These are phyloP conservation scores for Xerus inauris DNA, from an alignment of 2,113 vertebrate genomes.

Conservation along the genomic window DNA sequence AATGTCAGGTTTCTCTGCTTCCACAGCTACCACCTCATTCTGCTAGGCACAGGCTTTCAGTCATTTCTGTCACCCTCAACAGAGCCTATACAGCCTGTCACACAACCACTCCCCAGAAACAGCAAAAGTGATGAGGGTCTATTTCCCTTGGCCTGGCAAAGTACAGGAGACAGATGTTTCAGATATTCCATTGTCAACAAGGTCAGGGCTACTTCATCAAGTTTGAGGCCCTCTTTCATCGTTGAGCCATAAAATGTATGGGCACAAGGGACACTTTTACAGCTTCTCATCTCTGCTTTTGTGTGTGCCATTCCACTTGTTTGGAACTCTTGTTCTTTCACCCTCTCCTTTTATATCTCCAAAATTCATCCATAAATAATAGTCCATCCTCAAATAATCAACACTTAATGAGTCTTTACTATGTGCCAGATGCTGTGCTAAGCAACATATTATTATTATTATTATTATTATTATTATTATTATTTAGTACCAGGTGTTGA, in stretches of 20 bases:
- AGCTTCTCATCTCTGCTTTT: background rate
- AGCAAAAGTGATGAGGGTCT: background rate
- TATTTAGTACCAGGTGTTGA: no score
- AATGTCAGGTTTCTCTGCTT: background rate
- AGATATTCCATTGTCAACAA: slow-evolving; percentile 20
- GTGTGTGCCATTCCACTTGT: background rate
- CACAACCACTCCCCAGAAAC: slow-evolving; percentile 12
- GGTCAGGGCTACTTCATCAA: background rate
- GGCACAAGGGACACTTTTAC: background rate
- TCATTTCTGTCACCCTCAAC: background rate
- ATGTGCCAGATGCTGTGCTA: slow-evolving; percentile 5
- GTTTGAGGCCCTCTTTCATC: background rate
- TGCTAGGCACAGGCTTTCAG: background rate
- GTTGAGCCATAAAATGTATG: background rate
- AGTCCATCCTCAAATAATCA: slow-evolving; percentile 9
- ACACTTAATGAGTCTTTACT: background rate
- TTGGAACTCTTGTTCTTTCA: background rate
- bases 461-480: no score
- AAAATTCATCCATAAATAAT: slow-evolving; percentile 29
- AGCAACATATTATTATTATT: background rate
- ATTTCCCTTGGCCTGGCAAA: slow-evolving; percentile 26
- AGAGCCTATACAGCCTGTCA: background rate
- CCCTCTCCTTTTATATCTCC: background rate
- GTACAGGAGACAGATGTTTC: background rate
- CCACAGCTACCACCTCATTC: slow-evolving; percentile 40